Evolutionary conservation across 92 coral and sea anemone species (phyloP).

Genomic region (Nematostella vectensis): DNA sequence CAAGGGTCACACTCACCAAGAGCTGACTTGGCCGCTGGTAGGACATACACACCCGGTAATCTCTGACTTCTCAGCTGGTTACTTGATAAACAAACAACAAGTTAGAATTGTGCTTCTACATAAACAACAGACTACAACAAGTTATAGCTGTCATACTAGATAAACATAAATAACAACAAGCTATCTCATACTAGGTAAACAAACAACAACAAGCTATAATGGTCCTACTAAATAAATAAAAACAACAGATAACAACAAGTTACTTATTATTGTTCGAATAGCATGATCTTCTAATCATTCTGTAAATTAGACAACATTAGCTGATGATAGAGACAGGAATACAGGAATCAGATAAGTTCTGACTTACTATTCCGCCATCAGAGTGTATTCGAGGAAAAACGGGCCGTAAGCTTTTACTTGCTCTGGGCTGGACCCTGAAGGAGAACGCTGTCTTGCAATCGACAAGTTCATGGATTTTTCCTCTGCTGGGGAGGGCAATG

Average conservation of each 20-base stretch:
- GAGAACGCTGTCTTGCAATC: constrained; percentile 81
- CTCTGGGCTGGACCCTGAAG: constrained; percentile 55
- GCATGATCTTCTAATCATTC: no score
- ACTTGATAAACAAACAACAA: constrained; percentile 32
- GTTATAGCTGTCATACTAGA: neutral
- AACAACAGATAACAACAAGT: no score
- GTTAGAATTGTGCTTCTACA: neutral
- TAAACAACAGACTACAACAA: neutral
- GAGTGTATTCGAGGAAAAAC: constrained; percentile 87
- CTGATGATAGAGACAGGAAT: no score
- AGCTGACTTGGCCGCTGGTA: constrained; percentile 95
- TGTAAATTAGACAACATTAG: no score
- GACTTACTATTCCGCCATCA: constrained; percentile 99
- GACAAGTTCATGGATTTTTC: constrained; percentile 94
- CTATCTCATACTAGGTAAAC: no score
- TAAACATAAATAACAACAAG: neutral
- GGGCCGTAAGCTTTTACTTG: constrained; percentile 91
- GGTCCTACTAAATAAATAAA: no score
- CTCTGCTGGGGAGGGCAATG: constrained; percentile 90
- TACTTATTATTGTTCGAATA: no score
- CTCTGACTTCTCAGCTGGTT: constrained; percentile 80
- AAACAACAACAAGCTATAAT: no score
- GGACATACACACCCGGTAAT: constrained; percentile 94
- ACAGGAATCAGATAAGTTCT: no score
- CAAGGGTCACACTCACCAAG: constrained; percentile 65